A percentile compares a stretch with the other conserved stretches of the same genome.
These are phyloP conservation scores for Latrodectus geometricus DNA, from an alignment of 1,140 invertebrate species.

Conservation along the genomic window DNA sequence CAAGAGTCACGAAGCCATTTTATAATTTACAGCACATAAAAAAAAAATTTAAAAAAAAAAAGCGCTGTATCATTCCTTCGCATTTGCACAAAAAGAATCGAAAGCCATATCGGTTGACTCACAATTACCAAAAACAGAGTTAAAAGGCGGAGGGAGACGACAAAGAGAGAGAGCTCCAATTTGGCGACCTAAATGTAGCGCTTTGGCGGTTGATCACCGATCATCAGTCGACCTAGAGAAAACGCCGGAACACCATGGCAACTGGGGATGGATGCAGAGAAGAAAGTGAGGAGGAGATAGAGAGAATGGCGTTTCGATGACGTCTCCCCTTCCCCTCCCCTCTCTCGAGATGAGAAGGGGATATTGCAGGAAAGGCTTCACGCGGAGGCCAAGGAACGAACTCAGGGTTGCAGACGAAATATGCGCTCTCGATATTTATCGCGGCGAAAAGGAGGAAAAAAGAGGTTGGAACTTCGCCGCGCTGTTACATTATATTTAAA, in stretches of 20 bases:
- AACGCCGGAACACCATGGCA: slow-evolving; percentile 35
- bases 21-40: no score
- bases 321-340: neutral
- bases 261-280: neutral
- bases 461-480: neutral
- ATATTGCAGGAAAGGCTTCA: neutral
- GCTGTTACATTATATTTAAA: neutral
- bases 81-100: no score
- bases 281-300: neutral
- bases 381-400: neutral
- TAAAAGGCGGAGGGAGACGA: neutral
- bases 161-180: slow-evolving; percentile 20
- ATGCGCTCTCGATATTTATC: no score
- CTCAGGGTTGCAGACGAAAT: neutral
- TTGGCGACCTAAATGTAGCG: slow-evolving; percentile 42
- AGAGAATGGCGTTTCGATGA: neutral
- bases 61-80: no score
- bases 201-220: slow-evolving; percentile 51
- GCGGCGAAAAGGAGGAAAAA: neutral
- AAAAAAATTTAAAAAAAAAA: no score
- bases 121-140: neutral
- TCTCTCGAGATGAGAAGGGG: neutral
- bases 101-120: no score
- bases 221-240: slow-evolving; percentile 11
- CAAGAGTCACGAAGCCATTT: no score